These are phyloP conservation scores for Gerris lacustris DNA, from an alignment of 2,888 invertebrate genomes.

Conservation along the genomic window DNA sequence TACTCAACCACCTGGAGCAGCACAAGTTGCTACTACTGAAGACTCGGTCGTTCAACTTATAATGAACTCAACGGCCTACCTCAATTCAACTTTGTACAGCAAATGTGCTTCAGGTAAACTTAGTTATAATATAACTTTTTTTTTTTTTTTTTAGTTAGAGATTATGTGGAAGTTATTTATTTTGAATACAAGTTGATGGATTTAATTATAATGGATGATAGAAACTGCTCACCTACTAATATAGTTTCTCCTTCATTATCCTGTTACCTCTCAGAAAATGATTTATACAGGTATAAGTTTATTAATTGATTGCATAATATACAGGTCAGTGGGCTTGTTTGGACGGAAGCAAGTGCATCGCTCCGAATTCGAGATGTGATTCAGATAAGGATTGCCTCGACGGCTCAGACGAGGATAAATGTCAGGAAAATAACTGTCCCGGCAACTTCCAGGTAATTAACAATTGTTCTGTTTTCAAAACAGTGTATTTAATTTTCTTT, in stretches of 20 bases:
- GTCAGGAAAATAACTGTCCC: conserved; percentile 45
- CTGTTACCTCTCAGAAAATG: no score
- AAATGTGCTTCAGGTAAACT: conserved; percentile 39
- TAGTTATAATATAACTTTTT: not conserved
- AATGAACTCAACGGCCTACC: not conserved
- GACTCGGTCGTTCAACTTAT: not conserved
- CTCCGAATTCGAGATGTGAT: conserved; percentile 43
- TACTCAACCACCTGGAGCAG: not conserved
- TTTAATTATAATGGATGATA: no score
- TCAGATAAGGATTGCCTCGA: conserved; percentile 49
- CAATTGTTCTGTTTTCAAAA: conserved; percentile 17
- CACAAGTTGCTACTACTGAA: not conserved
- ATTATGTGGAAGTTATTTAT: no score
- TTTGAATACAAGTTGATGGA: no score
- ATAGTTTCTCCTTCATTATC: no score
- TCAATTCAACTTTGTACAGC: conserved; percentile 35
- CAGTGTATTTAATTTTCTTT: conserved; percentile 7
- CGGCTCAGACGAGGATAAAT: conserved; percentile 48
- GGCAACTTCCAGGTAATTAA: conserved; percentile 43
- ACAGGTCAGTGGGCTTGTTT: conserved; percentile 47
- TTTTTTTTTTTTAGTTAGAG: no score
- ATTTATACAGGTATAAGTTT: no score
- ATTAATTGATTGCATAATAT: not conserved
- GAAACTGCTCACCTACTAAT: no score
- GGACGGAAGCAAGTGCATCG: conserved; percentile 47